Base-by-base conservation (phyloP, 2,113 vertebrate genomes). In the Gopherus flavomarginatus region DNA sequence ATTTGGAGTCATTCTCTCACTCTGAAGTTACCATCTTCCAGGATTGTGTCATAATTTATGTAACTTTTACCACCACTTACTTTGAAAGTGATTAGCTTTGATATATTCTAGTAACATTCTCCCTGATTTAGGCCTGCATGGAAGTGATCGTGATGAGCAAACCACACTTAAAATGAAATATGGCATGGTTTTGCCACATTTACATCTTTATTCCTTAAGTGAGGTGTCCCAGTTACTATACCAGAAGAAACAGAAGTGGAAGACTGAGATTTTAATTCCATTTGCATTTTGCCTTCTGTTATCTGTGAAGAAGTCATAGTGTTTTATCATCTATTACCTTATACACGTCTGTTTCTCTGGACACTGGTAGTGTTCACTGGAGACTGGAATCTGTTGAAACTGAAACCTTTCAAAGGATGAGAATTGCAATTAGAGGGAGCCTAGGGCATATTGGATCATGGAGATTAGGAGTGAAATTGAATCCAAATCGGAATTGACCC, bases 21-120 rank as follows among this genome's bases (percentile, higher is more conserved):
- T 97, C 90, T 94, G 53, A 27, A 62, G 90, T 97, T 96, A 90
- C 54, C 82, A 87, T 84, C 82, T 81, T 94, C 91, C 91, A 95
- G 49, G 79, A 89, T 38, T 81, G 38, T 86, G 69, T 77, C 69
- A 83, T 96, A 94, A 95, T 95, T 97, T 94, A 95, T 95, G 81
- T 86, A 95, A 93, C 59, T 97, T 97, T 95, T 96, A 85, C 95
- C 85, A 78, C 65, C 62, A 92, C 65, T 92, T 96, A 83, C 53
- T 86, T 94, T 38, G 90, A 83, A 95, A 94, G 50, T 47, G 31
- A 88, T 96, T 52, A 84, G 93, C 79, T 95, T 92, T 54, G 19
- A 78, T 89, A 59, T 95, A 75, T 96, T 96, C 62, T 90, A 93
- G 65, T 81, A 93, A 89, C 59, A 50, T 65, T 91, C 54, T 4